Base-by-base conservation (phyloP, 2,113 vertebrate genomes). In the Trogon surrucura region DNA sequence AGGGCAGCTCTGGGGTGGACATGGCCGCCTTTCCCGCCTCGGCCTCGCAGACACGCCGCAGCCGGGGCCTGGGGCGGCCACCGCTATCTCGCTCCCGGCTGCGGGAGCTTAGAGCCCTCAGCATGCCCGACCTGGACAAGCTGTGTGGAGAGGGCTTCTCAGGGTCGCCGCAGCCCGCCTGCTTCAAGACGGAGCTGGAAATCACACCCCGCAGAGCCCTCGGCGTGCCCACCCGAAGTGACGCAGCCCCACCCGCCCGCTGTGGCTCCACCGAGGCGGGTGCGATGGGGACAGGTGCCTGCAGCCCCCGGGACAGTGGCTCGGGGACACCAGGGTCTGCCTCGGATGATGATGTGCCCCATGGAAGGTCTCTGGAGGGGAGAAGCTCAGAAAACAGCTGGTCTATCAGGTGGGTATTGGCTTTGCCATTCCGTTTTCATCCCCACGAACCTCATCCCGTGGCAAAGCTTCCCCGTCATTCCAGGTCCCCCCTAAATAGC, bases 81-180 rank as follows among this genome's bases (percentile, higher is more conserved):
- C 96, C 88, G 0, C 75, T 98, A 45, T 98, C 98, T 30, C 98
- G 97, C 77, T 98, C 98, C 19, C 98, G 98, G 90, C 95, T 99
- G 50, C 97, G 99, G 96, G 99, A 99, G 85, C 97, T 99, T 27
- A 97, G 99, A 34, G 99, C 99, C 10, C 94, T 99, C 78, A 99
- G 99, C 89, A 99, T 99, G 99, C 99, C 99, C 0, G 99, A 99
- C 78, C 96, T 99, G 13, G 99, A 99, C 96, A 99, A 99, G 85
- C 97, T 99, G 12, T 99, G 98, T 9, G 96, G 95, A 2, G 98
- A 98, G 53, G 97, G 98, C 25, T 98, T 98, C 80, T 94, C 97
- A 0, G 93, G 87, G 9, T 94, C 97, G 0, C 70, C 96, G 0
- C 86, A 95, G 2, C 62, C 97, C 0, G 1, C 86, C 15, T 95